Conservation (phyloP, 2,888 invertebrate species). For the Stenotaenia linearis region DNA sequence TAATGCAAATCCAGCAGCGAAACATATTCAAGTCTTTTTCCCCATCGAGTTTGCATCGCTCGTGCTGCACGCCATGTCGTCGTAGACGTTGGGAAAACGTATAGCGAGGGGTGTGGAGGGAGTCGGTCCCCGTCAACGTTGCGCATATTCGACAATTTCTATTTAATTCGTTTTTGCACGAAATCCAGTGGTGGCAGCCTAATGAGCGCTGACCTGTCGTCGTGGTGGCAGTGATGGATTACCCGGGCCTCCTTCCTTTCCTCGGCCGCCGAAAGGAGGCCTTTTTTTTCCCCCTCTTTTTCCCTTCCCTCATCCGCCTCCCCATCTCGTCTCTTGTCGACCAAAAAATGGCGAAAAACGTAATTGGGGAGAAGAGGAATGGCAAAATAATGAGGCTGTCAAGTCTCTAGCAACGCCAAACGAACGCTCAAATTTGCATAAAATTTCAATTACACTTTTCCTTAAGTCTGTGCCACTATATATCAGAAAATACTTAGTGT, state of each 20-base stretch:
- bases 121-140: neutral
- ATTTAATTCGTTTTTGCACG: constrained; percentile 30
- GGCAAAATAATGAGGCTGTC: constrained; percentile 32
- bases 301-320: constrained; percentile 24
- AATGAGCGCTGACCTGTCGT: constrained; percentile 32
- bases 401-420: constrained; percentile 26
- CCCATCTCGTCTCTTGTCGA: constrained; percentile 23
- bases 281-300: constrained; percentile 10
- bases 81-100: neutral
- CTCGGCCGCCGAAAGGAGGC: constrained; percentile 24
- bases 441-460: constrained; percentile 30
- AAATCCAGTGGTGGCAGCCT: constrained; percentile 27
- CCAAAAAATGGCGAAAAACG: constrained; percentile 29
- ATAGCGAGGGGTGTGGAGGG: neutral
- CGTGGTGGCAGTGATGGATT: constrained; percentile 31
- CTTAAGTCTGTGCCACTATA: neutral
- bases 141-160: constrained; percentile 29
- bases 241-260: constrained; percentile 27
- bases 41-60: neutral
- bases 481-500: neutral
- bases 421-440: constrained; percentile 30
- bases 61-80: constrained; percentile 12
- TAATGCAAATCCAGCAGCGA: neutral
- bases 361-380: constrained; percentile 29
- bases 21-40: neutral